phyloP scores from a whole-genome alignment of 2,888 invertebrate genomes.

The Catocala nupta region DNA sequence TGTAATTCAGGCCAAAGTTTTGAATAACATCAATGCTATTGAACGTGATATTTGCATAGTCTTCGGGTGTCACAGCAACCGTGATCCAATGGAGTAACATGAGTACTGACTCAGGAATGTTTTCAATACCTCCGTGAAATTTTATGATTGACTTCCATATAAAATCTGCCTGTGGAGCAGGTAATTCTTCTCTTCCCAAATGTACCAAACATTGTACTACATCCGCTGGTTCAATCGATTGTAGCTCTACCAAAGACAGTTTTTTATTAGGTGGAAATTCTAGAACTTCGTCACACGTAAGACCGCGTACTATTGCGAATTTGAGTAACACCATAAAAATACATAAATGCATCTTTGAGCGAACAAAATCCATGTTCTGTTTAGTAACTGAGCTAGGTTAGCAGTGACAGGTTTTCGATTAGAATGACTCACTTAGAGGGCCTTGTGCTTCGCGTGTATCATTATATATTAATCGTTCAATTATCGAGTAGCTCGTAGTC shows the following conservation, averaged over 20 bases:
- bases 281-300: slow-evolving; percentile 68
- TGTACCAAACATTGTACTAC: slow-evolving; percentile 72
- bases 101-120: slow-evolving; percentile 78
- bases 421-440: slow-evolving; percentile 18
- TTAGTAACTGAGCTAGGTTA: slow-evolving; percentile 12
- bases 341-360: neutral
- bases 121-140: slow-evolving; percentile 65
- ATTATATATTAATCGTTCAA: slow-evolving; percentile 44
- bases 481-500: slow-evolving; percentile 13
- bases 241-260: slow-evolving; percentile 57
- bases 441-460: slow-evolving; percentile 6
- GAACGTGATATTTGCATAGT: slow-evolving; percentile 84
- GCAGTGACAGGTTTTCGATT: slow-evolving; percentile 4
- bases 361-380: slow-evolving; percentile 12
- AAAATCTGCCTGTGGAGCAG: slow-evolving; percentile 63
- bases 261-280: slow-evolving; percentile 58
- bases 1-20: slow-evolving; percentile 85
- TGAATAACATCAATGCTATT: slow-evolving; percentile 84
- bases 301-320: slow-evolving; percentile 24
- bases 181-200: slow-evolving; percentile 67
- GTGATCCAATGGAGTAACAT: slow-evolving; percentile 80
- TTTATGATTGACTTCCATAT: slow-evolving; percentile 74
- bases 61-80: slow-evolving; percentile 77
- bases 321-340: slow-evolving; percentile 17
- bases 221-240: slow-evolving; percentile 65